Conservation (phyloP, 1,140 invertebrate species). For the Megathymus violae region DNA sequence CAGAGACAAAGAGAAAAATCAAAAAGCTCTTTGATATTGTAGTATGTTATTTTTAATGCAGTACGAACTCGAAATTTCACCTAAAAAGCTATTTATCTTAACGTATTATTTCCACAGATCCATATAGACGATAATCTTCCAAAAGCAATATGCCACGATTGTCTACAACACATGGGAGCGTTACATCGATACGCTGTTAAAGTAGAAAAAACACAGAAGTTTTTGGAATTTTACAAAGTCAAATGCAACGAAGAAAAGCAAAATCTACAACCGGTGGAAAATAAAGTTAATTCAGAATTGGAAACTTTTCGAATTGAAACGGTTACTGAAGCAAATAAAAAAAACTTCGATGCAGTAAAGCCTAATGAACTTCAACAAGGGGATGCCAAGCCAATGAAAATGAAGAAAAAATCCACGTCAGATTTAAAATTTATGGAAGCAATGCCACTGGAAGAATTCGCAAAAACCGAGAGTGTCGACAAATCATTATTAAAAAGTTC, state of each 20-base stretch:
- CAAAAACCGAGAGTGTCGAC: conserved; percentile 64
- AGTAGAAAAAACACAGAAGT: conserved; percentile 77
- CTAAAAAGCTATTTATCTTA: background rate
- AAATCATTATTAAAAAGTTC: conserved; percentile 59
- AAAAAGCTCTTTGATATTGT: conserved; percentile 70
- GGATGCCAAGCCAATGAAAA: conserved; percentile 52
- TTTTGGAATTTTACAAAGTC: conserved; percentile 67
- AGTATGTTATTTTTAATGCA: conserved; percentile 49
- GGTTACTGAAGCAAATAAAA: conserved; percentile 34
- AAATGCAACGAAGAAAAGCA: conserved; percentile 56
- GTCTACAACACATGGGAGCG: conserved; percentile 64
- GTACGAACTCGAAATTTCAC: background rate
- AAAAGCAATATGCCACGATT: conserved; percentile 79
- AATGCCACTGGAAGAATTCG: conserved; percentile 76
- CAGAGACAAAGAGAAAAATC: conserved; percentile 71
- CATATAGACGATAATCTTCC: conserved; percentile 70
- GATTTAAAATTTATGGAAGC: conserved; percentile 70
- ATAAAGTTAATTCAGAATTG: conserved; percentile 54
- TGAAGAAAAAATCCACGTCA: conserved; percentile 57
- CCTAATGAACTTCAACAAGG: conserved; percentile 58
- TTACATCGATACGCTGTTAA: conserved; percentile 68
- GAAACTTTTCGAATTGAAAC: conserved; percentile 45
- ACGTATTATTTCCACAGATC: conserved; percentile 51
- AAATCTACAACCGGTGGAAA: conserved; percentile 36
- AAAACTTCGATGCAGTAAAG: conserved; percentile 31